A percentile compares a stretch with the other conserved stretches of the same genome.
Conservation (phyloP, 2,113 vertebrate species). For the Cyphomyrus plagiostoma region DNA sequence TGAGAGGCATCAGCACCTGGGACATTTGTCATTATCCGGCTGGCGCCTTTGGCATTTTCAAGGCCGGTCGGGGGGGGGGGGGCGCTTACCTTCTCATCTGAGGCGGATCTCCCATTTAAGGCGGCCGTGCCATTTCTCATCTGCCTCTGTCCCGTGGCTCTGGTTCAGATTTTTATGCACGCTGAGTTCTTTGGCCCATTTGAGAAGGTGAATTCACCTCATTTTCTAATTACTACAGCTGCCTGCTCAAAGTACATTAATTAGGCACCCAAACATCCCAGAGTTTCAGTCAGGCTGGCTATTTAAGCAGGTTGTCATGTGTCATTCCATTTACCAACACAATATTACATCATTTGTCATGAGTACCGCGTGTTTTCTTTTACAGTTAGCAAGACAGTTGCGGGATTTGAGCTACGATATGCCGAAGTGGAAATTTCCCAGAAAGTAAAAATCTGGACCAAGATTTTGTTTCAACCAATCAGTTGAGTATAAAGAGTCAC, state of each 20-base stretch:
- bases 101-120: neutral
- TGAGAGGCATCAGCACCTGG: neutral
- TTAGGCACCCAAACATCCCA: neutral
- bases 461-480: neutral
- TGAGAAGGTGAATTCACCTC: neutral
- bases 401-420: neutral
- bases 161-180: neutral
- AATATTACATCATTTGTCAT: neutral
- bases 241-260: neutral
- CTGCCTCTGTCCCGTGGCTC: too few species aligned
- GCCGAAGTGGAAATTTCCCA: neutral
- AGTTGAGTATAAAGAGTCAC: neutral
- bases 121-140: neutral
- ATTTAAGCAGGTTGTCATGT: neutral
- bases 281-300: neutral
- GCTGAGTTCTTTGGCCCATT: neutral
- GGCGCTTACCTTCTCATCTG: neutral
- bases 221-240: constrained; percentile 1
- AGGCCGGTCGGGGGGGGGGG: neutral
- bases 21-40: constrained; percentile 2
- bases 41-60: neutral
- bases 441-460: neutral
- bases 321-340: neutral
- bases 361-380: neutral
- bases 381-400: neutral